Conservation (phyloP, 2,888 invertebrate genomes). For the Helobdella robusta region DNA sequence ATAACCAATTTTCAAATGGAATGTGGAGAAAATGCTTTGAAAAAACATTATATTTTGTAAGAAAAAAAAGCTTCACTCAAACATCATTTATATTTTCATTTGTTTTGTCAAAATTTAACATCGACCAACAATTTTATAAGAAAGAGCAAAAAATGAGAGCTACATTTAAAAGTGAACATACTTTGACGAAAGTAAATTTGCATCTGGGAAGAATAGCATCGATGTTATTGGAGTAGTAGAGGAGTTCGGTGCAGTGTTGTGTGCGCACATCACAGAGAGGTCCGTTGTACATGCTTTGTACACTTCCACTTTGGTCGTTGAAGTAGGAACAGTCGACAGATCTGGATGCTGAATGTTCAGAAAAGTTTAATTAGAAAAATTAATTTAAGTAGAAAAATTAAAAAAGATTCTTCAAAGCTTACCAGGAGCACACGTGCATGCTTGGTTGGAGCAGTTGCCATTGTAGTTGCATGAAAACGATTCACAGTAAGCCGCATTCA, state of each 20-base stretch:
- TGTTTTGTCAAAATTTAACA: too few relatives aligned
- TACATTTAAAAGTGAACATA: background rate
- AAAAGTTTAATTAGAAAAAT: too few relatives aligned
- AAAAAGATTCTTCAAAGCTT: background rate
- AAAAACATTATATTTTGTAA: too few relatives aligned
- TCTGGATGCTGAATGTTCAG: too few relatives aligned
- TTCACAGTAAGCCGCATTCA: slow-evolving; percentile 12
- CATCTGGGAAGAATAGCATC: slow-evolving; percentile 15
- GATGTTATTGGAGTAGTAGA: slow-evolving; percentile 1
- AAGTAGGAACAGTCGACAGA: slow-evolving; percentile 18
- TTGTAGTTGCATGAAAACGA: slow-evolving; percentile 17
- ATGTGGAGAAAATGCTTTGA: too few relatives aligned
- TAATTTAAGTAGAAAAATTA: background rate
- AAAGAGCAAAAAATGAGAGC: too few relatives aligned
- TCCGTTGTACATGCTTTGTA: background rate
- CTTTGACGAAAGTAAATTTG: background rate
- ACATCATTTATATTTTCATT: too few relatives aligned
- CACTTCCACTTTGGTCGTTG: background rate
- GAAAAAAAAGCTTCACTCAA: too few relatives aligned
- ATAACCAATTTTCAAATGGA: too few relatives aligned
- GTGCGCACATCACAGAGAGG: slow-evolving; percentile 18
- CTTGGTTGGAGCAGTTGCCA: slow-evolving; percentile 9
- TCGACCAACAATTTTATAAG: too few relatives aligned
- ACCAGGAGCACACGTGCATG: background rate
- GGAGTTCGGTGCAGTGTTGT: slow-evolving; percentile 10